Percentiles rank a stretch among this genome's conserved stretches.
phyloP scores from a whole-genome alignment of 2,888 invertebrate species.

The Carcina quercana region DNA sequence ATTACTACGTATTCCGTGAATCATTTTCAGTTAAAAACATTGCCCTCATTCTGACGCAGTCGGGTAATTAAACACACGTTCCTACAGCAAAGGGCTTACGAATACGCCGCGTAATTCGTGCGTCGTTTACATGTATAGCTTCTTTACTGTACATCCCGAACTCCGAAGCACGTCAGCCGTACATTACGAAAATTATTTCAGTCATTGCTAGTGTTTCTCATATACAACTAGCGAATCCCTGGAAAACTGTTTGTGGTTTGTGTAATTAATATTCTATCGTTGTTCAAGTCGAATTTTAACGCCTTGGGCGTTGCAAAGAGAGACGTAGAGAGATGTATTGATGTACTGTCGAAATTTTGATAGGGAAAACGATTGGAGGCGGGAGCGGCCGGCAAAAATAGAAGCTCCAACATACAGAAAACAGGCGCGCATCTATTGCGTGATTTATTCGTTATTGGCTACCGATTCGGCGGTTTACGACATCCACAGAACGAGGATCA shows the following conservation, averaged over 20 bases:
- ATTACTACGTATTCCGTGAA: too few relatives aligned
- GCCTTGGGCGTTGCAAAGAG: conserved; percentile 2
- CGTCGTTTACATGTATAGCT: too few relatives aligned
- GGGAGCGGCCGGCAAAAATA: conserved; percentile 49
- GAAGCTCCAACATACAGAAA: conserved; percentile 64
- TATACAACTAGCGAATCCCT: conserved; percentile 1
- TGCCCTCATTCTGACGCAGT: too few relatives aligned
- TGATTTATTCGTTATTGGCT: conserved; percentile 64
- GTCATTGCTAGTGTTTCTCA: neutral
- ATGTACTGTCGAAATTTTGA: conserved; percentile 42
- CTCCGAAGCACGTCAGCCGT: too few relatives aligned
- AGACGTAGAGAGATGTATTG: conserved; percentile 22
- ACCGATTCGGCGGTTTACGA: conserved; percentile 55
- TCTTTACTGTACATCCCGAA: too few relatives aligned
- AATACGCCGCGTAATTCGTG: too few relatives aligned
- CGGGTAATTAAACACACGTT: too few relatives aligned
- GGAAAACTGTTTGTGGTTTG: conserved; percentile 1
- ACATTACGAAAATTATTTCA: too few relatives aligned
- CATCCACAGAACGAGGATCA: conserved; percentile 29
- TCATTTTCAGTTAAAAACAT: too few relatives aligned
- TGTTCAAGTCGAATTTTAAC: conserved; percentile 12
- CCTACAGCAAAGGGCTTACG: too few relatives aligned
- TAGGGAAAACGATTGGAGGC: conserved; percentile 41
- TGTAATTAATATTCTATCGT: conserved; percentile 17
- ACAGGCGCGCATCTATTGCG: conserved; percentile 57